Base-by-base conservation (phyloP, 2,113 vertebrate species). In the human region DNA sequence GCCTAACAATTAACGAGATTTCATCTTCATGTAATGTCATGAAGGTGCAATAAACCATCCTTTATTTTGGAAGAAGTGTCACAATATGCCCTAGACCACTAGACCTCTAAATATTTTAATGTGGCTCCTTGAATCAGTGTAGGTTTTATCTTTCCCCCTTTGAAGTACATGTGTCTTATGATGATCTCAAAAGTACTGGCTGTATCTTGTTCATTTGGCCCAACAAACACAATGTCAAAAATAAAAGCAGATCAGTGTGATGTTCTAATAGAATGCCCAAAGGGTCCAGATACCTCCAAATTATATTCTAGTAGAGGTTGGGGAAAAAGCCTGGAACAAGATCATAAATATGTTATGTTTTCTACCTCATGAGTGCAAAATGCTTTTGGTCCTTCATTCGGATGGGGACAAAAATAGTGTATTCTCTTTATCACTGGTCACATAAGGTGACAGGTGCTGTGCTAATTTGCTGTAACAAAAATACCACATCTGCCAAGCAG, bases 401-500 rank as follows among this genome's bases (percentile, higher is more conserved):
- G 9, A 12, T 30, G 16, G 23, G 35, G 11, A 50, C 20, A 50
- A 13, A 66, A 89, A 76, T 38, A 27, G 0, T 38, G 4, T 8
- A 66, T 90, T 79, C 3, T 64, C 59, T 43, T 50, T 13, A n/a
- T 50, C 35, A 30, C 43, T 22, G 61, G 32, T 64, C 8, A 64
- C 3, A 7, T 4, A 7, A 35, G 18, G 1, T 38, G 16, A 14
- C 43, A 30, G 8, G 9, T 27, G 3, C 10, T 13, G 17, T 45
- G 40, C 18, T n/a, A 45, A 25, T 78, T 32, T 48, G 22, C 8
- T 50, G 8, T 64, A 17, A 23, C 0, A 48, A 48, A 23, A 4
- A n/a, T 18, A 11, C 18, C 3, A 9, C 32, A 12, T n/a, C 30
- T 17, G 9, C 30, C 38, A 89, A 45, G 70, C 8, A 76, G 52